Conservation (phyloP, 2,797 vertebrate genomes). For the Alauda arvensis region DNA sequence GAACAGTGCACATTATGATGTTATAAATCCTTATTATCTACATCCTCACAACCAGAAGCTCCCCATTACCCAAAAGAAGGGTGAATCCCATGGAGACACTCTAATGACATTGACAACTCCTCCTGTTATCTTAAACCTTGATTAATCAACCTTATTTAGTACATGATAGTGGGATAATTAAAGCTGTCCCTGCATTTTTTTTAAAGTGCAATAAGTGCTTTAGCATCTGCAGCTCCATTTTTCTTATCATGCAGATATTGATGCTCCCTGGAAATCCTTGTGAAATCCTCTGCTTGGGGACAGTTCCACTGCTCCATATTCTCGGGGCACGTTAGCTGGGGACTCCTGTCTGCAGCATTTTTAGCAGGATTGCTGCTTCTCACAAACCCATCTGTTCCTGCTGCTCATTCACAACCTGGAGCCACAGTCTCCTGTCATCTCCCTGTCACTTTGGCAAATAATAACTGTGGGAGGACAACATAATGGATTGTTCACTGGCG, state of each 20-base stretch:
- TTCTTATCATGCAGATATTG: not conserved
- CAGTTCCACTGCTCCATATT: slow-evolving; percentile 21
- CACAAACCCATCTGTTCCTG: slow-evolving; percentile 22
- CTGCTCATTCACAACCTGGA: slow-evolving; percentile 58
- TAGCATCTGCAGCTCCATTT: slow-evolving; percentile 5
- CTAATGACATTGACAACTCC: slow-evolving; percentile 28
- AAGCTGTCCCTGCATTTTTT: not conserved
- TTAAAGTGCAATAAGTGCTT: not conserved
- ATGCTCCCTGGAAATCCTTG: slow-evolving; percentile 12
- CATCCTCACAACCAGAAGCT: slow-evolving; percentile 3
- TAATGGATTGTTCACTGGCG: not conserved
- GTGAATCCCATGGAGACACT: not conserved
- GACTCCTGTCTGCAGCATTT: not conserved
- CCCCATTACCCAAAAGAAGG: slow-evolving; percentile 43
- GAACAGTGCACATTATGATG: not conserved
- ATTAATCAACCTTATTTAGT: slow-evolving; percentile 42
- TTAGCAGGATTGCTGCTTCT: slow-evolving; percentile 27
- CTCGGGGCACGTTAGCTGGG: not conserved
- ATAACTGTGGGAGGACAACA: slow-evolving; percentile 30
- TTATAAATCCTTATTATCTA: slow-evolving; percentile 51
- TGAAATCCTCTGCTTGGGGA: slow-evolving; percentile 7
- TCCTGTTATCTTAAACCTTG: slow-evolving; percentile 41
- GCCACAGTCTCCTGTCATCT: slow-evolving; percentile 31
- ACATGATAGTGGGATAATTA: slow-evolving; percentile 21
- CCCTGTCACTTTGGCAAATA: not conserved